phyloP scores from a whole-genome alignment of 1,140 invertebrate species.

The Diprion similis region DNA sequence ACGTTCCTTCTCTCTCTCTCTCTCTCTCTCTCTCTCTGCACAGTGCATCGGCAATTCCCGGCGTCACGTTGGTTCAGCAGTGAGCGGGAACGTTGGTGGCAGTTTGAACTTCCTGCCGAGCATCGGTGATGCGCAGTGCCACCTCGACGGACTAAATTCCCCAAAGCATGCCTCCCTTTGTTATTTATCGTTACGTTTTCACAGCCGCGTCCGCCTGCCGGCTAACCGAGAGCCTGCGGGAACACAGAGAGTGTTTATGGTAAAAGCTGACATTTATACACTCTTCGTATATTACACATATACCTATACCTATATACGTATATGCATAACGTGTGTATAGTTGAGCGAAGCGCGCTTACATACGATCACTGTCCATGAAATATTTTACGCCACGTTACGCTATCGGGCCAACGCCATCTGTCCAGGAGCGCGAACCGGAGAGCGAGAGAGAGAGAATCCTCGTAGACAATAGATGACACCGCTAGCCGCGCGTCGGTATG shows the following conservation, averaged over 20 bases:
- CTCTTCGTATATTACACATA: too few species aligned
- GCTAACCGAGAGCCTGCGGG: too few species aligned
- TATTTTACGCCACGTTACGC: slow-evolving; percentile 10
- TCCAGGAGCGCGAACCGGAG: neutral
- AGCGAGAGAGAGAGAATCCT: neutral
- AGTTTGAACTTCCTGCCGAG: slow-evolving; percentile 56
- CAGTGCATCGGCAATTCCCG: too few species aligned
- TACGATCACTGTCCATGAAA: slow-evolving; percentile 17
- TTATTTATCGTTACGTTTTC: slow-evolving; percentile 32
- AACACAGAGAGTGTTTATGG: slow-evolving; percentile 19
- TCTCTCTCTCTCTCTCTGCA: slow-evolving; percentile 10
- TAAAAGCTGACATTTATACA: neutral
- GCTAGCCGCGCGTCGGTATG: neutral
- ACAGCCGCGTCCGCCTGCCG: neutral
- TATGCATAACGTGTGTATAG: neutral
- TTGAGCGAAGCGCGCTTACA: slow-evolving; percentile 35
- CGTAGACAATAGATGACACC: neutral
- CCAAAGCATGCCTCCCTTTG: slow-evolving; percentile 33
- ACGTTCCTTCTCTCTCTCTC: slow-evolving; percentile 30
- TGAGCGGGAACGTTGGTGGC: slow-evolving; percentile 37
- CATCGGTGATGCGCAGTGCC: slow-evolving; percentile 61
- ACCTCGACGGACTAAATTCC: slow-evolving; percentile 55
- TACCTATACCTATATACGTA: too few species aligned
- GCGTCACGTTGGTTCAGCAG: too few species aligned
- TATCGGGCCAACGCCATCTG: slow-evolving; percentile 1